These are phyloP conservation scores for Apolygus lucorum DNA, from an alignment of 1,140 invertebrate genomes.

Conservation along the genomic window DNA sequence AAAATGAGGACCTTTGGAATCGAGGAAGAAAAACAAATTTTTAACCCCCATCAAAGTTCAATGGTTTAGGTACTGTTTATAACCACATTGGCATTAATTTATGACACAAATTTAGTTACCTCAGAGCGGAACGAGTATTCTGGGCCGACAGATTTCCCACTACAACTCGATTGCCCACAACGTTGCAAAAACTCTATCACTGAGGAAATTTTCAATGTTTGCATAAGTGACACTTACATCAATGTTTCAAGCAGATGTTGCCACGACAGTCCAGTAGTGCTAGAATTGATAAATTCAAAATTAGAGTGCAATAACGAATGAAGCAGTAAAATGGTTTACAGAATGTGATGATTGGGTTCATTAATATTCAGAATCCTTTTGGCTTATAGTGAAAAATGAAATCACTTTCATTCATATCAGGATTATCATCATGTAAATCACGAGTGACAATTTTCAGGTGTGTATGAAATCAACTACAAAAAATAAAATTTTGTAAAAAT, in stretches of 20 bases:
- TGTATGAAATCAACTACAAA: background rate
- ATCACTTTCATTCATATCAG: background rate
- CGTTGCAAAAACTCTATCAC: too few species aligned
- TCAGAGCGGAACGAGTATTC: too few species aligned
- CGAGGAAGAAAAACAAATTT: too few species aligned
- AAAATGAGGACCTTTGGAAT: too few species aligned
- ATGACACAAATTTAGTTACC: too few species aligned
- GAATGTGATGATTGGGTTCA: background rate
- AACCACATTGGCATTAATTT: too few species aligned
- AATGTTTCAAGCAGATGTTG: background rate
- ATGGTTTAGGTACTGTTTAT: too few species aligned
- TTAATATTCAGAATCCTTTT: background rate
- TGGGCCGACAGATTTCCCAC: too few species aligned
- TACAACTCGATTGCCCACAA: too few species aligned
- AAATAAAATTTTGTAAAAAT: background rate
- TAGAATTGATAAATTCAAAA: background rate
- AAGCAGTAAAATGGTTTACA: background rate
- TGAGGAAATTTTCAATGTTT: too few species aligned
- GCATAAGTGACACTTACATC: background rate
- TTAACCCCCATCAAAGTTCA: too few species aligned
- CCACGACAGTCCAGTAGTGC: background rate
- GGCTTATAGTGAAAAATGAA: background rate
- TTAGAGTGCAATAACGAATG: background rate
- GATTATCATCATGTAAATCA: background rate
- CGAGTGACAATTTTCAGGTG: background rate